Base-by-base conservation (phyloP, 2,797 vertebrate species). In the Dromococcyx pavoninus region DNA sequence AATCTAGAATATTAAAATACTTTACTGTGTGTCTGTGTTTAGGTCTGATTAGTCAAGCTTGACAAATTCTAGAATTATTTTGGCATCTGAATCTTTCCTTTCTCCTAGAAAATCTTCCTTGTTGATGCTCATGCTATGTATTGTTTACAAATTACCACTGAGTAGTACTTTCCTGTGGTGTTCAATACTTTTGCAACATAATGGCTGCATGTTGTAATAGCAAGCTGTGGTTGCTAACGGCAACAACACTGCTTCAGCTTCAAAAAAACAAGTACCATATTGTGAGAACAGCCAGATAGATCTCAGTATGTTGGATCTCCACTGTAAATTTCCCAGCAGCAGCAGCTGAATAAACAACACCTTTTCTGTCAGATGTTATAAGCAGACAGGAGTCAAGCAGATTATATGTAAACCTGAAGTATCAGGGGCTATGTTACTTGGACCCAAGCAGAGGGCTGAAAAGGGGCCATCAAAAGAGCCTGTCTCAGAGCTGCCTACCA, bases 151-250 rank as follows among this genome's bases (percentile, higher is more conserved):
- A 96, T 91, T 88, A 82, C 54, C 24, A 76, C 48, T 5, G 15
- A 89, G 81, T 24, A 92, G 33, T 35, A 73, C 71, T 96, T 96
- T 97, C 57, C 73, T 91, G 76, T 76, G 58, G 13, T 58, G 71
- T 86, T 93, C 88, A 90, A 74, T 91, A 93, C 51, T 90, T 94
- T 67, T 86, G 44, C 80, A 91, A 48, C 56, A 61, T 61, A 90
- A 91, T 86, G 85, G 32, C 18, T 93, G 70, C 56, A 93, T 91
- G 82, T 57, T 95, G 41, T 41, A 93, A 93, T 93, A 96, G 71
- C 0, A 1, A 76, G 37, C 48, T 86, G 73, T 46, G 48, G 95
- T 96, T 96, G 91, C 79, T 94, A 95, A 54, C 0, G 3, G 89
- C 92, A 96, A 95, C 92, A 91, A 57, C 50, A 51, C 43, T 79